phyloP scores from a whole-genome alignment of 2,113 vertebrate genomes.

The Perca schrenkii region DNA sequence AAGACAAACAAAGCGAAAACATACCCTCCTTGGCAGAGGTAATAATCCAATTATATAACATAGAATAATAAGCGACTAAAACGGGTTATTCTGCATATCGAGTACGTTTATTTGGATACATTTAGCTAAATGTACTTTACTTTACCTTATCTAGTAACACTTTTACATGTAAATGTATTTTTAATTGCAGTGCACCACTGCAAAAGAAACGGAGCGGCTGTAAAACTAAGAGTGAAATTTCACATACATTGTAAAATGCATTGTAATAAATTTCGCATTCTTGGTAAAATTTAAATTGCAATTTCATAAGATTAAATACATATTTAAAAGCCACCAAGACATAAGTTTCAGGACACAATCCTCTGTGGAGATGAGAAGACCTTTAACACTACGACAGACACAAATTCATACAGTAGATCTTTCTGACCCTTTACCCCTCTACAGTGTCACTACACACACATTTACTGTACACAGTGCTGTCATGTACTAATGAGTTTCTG shows the following conservation, averaged over 20 bases:
- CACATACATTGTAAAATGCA: background rate
- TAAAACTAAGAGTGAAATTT: background rate
- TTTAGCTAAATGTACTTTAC: no score
- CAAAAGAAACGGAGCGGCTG: background rate
- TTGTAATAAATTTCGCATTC: background rate
- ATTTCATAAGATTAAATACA: background rate
- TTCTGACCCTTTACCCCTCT: constrained; percentile 13
- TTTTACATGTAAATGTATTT: no score
- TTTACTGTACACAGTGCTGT: constrained; percentile 36
- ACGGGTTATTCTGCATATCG: no score
- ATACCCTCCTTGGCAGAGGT: no score
- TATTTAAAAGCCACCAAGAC: background rate
- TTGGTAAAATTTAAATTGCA: background rate
- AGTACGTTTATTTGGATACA: no score
- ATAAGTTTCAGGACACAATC: background rate
- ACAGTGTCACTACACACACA: constrained; percentile 7
- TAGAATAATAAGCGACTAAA: no score
- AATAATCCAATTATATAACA: background rate
- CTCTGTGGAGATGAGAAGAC: constrained; percentile 40
- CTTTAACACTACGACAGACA: constrained; percentile 40
- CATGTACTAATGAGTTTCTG: constrained; percentile 50
- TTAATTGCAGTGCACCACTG: no score
- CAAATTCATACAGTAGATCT: constrained; percentile 4
- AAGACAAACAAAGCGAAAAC: no score
- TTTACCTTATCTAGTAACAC: no score